Conservation (phyloP, 2,888 invertebrate species). For the Acanthosepion pharaonis region DNA sequence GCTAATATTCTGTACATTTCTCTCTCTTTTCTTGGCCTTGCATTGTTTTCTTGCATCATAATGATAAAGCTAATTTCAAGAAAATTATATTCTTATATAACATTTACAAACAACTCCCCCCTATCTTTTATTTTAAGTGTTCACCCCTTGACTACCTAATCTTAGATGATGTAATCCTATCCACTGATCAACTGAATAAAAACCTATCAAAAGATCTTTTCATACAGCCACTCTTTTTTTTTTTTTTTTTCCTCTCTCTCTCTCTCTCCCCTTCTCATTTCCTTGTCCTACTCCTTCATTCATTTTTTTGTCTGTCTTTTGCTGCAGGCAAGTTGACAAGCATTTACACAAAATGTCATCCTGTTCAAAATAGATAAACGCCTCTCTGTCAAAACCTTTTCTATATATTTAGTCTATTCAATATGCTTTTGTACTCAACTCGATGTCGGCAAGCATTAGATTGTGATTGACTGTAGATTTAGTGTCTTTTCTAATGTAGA, state of each 20-base stretch:
- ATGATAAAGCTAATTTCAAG: not conserved
- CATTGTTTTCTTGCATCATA: not conserved
- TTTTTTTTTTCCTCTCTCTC: no score
- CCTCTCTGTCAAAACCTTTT: not conserved
- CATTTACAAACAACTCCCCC: not conserved
- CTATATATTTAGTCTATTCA: not conserved
- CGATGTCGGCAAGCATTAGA: not conserved
- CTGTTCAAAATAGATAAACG: not conserved
- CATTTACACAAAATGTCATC: not conserved
- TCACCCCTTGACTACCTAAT: not conserved
- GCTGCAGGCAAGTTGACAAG: not conserved
- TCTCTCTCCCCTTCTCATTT: not conserved
- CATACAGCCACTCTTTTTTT: not conserved
- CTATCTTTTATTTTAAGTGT: not conserved
- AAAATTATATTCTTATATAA: not conserved
- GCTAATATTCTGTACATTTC: not conserved
- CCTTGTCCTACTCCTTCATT: not conserved
- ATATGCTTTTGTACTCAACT: not conserved
- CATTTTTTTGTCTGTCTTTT: not conserved
- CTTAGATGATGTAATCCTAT: not conserved
- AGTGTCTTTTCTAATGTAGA: no score
- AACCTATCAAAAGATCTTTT: not conserved
- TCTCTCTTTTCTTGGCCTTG: not conserved
- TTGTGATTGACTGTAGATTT: not conserved
- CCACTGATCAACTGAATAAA: not conserved